Conservation (phyloP, 2,113 vertebrate species). For the Myiagra hebetior region DNA sequence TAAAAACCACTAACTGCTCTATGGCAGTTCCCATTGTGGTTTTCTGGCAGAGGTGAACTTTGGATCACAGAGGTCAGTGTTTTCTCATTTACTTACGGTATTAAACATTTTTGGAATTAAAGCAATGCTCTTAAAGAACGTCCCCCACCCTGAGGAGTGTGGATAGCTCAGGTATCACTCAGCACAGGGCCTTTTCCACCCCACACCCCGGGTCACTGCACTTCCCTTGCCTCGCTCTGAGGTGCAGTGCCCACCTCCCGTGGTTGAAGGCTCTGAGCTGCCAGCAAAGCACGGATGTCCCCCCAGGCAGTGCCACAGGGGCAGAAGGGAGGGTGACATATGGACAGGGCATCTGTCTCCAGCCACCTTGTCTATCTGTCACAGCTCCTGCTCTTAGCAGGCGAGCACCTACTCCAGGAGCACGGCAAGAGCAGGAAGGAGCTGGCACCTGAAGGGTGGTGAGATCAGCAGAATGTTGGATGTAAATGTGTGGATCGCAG, state of each 20-base stretch:
- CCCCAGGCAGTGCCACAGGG: background rate
- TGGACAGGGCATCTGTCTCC: background rate
- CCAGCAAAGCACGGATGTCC: background rate
- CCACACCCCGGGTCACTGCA: accelerated
- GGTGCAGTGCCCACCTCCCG: background rate
- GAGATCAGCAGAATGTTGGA: background rate
- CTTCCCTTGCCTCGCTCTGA: background rate
- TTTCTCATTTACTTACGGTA: background rate
- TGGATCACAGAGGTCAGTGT: background rate
- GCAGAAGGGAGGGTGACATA: background rate
- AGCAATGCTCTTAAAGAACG: background rate
- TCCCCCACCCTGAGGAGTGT: background rate
- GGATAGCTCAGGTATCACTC: background rate
- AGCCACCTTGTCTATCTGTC: constrained; percentile 11
- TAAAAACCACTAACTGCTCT: background rate
- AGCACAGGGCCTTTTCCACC: background rate
- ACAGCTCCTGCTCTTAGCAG: background rate
- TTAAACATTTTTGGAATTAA: background rate
- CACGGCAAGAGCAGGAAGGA: background rate
- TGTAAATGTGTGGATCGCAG: background rate
- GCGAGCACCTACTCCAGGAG: background rate
- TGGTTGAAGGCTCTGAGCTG: background rate
- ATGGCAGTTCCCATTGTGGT: background rate
- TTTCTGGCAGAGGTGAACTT: background rate
- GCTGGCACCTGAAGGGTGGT: background rate